A percentile compares a stretch with the other conserved stretches of the same genome.
phyloP scores from a whole-genome alignment of 2,888 invertebrate genomes.

The Teleiodes luculella region DNA sequence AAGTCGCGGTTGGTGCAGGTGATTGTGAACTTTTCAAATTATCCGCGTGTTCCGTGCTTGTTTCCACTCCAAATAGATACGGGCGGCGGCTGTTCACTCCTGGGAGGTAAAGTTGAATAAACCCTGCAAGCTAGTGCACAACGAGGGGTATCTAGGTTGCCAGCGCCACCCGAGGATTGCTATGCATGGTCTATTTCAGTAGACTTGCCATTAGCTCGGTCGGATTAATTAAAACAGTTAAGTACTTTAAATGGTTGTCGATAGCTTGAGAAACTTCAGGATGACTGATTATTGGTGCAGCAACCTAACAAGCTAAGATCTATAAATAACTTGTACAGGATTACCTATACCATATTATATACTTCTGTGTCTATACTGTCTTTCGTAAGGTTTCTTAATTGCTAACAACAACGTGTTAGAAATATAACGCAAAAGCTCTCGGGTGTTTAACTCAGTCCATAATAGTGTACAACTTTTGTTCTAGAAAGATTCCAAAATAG shows the following conservation, averaged over 20 bases:
- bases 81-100: constrained; percentile 8
- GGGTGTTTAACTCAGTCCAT: no score
- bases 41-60: constrained; percentile 64
- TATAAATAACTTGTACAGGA: no score
- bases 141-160: constrained; percentile 12
- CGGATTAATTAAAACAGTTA: constrained; percentile 1
- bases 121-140: constrained; percentile 33
- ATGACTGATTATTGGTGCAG: not conserved
- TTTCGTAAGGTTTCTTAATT: no score
- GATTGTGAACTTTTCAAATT: constrained; percentile 78
- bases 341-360: no score
- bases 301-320: not conserved
- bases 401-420: no score
- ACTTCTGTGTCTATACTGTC: no score
- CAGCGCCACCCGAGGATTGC: not conserved
- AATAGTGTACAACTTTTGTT: no score
- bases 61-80: constrained; percentile 54
- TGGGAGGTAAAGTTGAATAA: constrained; percentile 43
- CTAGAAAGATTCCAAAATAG: no score
- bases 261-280: not conserved
- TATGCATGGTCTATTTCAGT: not conserved
- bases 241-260: not conserved
- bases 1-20: constrained; percentile 65
- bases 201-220: not conserved
- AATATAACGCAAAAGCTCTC: no score